These are phyloP conservation scores for Athrips mouffetella DNA, from an alignment of 2,888 invertebrate species.

Conservation along the genomic window DNA sequence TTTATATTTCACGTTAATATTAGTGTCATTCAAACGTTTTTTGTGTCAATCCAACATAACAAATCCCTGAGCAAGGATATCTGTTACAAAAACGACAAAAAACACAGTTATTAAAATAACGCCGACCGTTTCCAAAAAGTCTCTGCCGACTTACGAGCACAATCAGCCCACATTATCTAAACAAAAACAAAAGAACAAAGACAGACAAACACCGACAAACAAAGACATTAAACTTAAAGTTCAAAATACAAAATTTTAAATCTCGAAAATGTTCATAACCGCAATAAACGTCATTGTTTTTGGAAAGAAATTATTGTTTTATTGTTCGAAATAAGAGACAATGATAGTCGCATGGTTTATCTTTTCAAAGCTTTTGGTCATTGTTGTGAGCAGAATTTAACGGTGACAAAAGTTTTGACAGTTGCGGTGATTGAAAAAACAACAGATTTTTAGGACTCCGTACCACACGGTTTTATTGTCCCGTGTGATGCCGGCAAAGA, in stretches of 20 bases:
- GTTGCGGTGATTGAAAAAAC: background rate
- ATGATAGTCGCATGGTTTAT: conserved; percentile 3
- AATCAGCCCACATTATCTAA: conserved; percentile 14
- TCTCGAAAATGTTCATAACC: conserved; percentile 36
- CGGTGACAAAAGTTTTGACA: conserved; percentile 5
- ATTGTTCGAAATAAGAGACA: conserved; percentile 1
- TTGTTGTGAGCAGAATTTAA: no score
- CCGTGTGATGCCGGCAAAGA: no score
- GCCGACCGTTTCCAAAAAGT: background rate
- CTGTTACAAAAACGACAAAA: background rate
- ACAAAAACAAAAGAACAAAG: conserved; percentile 23
- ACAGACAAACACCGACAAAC: conserved; percentile 28
- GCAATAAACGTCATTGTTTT: conserved; percentile 45
- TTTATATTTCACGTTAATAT: no score
- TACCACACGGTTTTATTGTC: no score
- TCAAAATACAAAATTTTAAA: conserved; percentile 28
- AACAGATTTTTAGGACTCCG: no score
- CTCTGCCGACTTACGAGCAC: background rate
- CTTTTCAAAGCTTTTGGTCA: background rate
- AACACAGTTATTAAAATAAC: background rate
- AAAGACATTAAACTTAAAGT: conserved; percentile 25
- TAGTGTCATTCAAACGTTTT: no score
- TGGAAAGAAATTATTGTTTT: conserved; percentile 16
- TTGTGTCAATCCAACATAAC: no score
- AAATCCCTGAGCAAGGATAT: background rate